Base-by-base conservation (phyloP, 2,797 vertebrate genomes). In the Protosalanx chinensis region DNA sequence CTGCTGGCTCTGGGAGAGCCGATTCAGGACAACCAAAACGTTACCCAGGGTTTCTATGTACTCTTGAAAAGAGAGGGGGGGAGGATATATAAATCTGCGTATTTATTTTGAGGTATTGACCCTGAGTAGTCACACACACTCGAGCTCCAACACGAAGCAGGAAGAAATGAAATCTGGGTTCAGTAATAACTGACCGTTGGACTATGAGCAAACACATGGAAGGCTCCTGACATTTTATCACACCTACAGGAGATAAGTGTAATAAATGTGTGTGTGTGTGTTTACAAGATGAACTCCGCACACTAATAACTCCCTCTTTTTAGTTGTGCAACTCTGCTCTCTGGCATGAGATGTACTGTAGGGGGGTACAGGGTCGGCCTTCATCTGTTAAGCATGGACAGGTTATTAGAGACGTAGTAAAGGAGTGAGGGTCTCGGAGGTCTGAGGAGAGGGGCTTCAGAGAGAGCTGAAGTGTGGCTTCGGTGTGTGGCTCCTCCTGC, bases 171-270 rank as follows among this genome's bases (percentile, higher is more conserved):
- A 78, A 80, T 77, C 79, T 76, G 73, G 81, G 76, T 12, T 12
- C 12, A 0, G 10, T 84, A 79, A 85, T 89, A 85, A 87, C 88
- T 89, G 82, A 88, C 85, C 63, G 32, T 67, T 41, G 1, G n/a
- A n/a, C 65, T 71, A 81, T 83, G 77, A 75, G 81, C 68, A 72
- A 76, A 74, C 70, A 64, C 72, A 77, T 2, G 72, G 65, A 77
- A 76, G 65, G 72, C 64, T 4, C 53, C 63, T 75, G 63, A 72
- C 70, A 72, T 64, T 16, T 76, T 72, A 76, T 72, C 37, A 51
- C 51, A 56, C 27, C 63, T 53, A 13, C 41, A 13, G 12, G 13
- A 86, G 78, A 87, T 87, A 82, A 79, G 59, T 37, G 78, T 76
- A 76, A 83, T 88, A 88, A 88, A 89, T 41, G 37, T 46, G n/a